Conservation (phyloP, 2,113 vertebrate genomes). For the Notothenia coriiceps region DNA sequence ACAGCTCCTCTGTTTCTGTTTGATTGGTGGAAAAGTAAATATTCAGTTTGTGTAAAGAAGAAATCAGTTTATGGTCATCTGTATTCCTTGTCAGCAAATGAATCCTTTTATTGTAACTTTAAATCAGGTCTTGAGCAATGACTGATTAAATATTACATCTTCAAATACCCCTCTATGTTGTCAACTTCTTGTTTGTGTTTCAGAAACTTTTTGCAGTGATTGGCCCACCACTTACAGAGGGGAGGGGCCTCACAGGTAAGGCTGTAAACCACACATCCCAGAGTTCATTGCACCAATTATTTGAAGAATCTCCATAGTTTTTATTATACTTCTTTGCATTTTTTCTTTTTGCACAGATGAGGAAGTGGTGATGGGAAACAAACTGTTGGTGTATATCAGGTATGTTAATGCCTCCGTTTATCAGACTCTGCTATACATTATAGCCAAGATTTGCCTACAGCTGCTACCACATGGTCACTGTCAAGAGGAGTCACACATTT, state of each 20-base stretch:
- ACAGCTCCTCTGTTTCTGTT: too few relatives aligned
- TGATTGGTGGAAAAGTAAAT: not conserved
- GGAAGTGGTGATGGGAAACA: constrained; percentile 97
- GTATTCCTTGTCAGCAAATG: not conserved
- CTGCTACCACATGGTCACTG: not conserved
- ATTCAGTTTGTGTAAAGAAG: not conserved
- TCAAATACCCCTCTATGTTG: not conserved
- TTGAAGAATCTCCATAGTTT: not conserved
- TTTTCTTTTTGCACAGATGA: constrained; percentile 87
- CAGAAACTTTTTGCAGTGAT: constrained; percentile 97
- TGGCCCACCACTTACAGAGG: constrained; percentile 89
- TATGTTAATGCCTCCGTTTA: constrained; percentile 54
- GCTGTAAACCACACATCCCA: not conserved
- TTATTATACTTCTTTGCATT: not conserved
- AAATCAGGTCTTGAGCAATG: not conserved
- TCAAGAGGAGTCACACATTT: not conserved
- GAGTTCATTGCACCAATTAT: not conserved
- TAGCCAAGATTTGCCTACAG: too few relatives aligned
- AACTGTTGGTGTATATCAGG: constrained; percentile 98
- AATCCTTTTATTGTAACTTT: not conserved
- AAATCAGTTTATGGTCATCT: not conserved
- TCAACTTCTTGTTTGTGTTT: constrained; percentile 57
- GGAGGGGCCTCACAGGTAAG: constrained; percentile 91
- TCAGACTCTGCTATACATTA: not conserved
- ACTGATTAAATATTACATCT: not conserved